A percentile compares a stretch with the other conserved stretches of the same genome.
These are phyloP conservation scores for Brachypodius melanocephalos DNA, from an alignment of 2,113 vertebrate species.

Conservation along the genomic window DNA sequence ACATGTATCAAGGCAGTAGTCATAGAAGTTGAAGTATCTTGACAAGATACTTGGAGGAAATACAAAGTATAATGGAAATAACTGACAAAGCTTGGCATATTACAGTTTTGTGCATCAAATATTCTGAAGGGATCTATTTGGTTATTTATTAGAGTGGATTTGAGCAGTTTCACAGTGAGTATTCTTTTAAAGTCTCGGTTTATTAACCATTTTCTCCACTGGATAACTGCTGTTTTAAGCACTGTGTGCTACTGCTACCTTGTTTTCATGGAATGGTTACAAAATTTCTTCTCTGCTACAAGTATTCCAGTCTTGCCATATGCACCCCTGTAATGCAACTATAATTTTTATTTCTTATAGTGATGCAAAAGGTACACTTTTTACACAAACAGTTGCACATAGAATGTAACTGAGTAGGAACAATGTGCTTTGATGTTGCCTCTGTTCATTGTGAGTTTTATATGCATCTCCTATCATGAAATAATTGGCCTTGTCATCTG, in stretches of 20 bases:
- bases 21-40: background rate
- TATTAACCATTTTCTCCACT: background rate
- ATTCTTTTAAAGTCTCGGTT: background rate
- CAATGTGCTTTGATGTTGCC: background rate
- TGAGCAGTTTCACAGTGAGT: background rate
- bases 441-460: background rate
- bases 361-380: background rate
- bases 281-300: background rate
- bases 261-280: background rate
- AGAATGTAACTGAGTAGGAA: background rate
- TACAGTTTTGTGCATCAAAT: background rate
- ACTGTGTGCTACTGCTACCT: background rate
- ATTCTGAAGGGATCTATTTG: background rate
- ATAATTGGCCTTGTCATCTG: background rate
- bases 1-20: background rate
- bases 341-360: background rate
- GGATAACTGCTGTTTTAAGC: background rate
- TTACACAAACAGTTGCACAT: background rate
- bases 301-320: background rate
- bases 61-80: background rate
- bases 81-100: background rate
- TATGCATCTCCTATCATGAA: background rate
- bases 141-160: background rate
- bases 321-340: background rate
- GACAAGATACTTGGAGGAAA: background rate